phyloP scores from a whole-genome alignment of 1,140 invertebrate species.

The Drosophila pachea region DNA sequence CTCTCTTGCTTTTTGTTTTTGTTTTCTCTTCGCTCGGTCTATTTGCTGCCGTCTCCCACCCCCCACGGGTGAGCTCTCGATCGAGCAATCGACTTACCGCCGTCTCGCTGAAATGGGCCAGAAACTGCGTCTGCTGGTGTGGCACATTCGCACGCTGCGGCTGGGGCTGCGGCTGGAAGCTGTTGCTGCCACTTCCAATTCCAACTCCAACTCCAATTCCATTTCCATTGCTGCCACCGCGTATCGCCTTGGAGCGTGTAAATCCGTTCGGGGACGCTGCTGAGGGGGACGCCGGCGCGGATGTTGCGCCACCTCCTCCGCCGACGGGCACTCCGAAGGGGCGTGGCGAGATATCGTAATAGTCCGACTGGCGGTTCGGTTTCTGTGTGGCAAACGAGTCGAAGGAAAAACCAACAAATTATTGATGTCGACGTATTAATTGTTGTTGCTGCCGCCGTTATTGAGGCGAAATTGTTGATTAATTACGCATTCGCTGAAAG shows the following conservation, averaged over 20 bases:
- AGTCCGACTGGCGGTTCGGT: conserved; percentile 71
- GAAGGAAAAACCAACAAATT: conserved; percentile 25
- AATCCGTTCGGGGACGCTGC: conserved; percentile 47
- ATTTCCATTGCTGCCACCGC: conserved; percentile 36
- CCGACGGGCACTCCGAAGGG: conserved; percentile 66
- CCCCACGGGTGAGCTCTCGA: conserved; percentile 21
- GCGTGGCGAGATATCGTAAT: conserved; percentile 78
- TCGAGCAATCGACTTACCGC: conserved; percentile 49
- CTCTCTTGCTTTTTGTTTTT: neutral
- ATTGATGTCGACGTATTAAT: conserved; percentile 1
- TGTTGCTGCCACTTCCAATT: conserved; percentile 39
- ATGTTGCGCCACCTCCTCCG: conserved; percentile 26
- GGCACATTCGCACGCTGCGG: conserved; percentile 20
- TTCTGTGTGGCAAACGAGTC: conserved; percentile 37
- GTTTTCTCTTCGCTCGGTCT: too few species aligned
- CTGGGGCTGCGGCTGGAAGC: conserved; percentile 53
- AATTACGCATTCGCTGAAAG: too few species aligned
- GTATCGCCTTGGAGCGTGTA: conserved; percentile 72
- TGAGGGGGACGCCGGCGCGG: conserved; percentile 26
- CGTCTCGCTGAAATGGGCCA: conserved; percentile 70
- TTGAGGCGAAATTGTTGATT: too few species aligned
- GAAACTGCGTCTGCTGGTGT: conserved; percentile 61
- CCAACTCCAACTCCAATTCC: conserved; percentile 41
- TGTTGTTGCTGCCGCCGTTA: too few species aligned
- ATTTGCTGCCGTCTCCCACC: too few species aligned